These are phyloP conservation scores for Hydra vulgaris DNA, from an alignment of 30 jellyfish, hydroid and myxozoan genomes.

Conservation along the genomic window DNA sequence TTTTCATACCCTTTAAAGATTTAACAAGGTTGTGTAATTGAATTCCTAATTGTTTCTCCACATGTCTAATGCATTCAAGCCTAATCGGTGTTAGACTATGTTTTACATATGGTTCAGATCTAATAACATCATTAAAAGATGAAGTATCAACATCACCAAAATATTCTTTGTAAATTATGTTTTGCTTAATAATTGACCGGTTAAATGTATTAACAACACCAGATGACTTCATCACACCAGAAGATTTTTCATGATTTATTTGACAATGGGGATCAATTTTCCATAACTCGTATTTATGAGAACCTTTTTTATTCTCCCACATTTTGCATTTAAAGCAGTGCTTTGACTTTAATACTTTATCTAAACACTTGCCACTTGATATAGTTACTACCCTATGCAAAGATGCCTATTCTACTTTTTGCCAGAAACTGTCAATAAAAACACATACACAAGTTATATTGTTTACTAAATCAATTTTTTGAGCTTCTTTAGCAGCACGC, in stretches of 20 bases:
- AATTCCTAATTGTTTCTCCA: background rate
- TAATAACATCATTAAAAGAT: background rate
- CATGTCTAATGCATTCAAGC: background rate
- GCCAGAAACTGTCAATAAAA: too few species aligned
- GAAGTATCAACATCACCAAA: constrained; percentile 1
- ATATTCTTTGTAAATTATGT: too few species aligned
- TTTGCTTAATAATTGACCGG: too few species aligned
- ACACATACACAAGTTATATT: too few species aligned
- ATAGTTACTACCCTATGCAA: too few species aligned
- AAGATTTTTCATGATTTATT: background rate
- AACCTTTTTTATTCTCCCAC: constrained; percentile 2
- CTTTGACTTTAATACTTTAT: background rate
- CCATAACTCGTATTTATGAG: background rate
- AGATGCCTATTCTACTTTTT: too few species aligned
- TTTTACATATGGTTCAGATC: background rate
- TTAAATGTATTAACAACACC: background rate
- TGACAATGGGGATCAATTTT: background rate
- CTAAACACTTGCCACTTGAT: background rate
- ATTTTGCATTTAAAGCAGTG: constrained; percentile 1
- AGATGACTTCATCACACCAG: background rate
- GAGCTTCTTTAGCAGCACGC: too few species aligned
- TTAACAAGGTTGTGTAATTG: background rate
- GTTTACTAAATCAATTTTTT: too few species aligned
- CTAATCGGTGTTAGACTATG: background rate
- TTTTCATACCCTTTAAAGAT: background rate